A percentile compares a stretch with the other conserved stretches of the same genome.
Conservation (phyloP, 2,797 vertebrate species). For the Diplodus sargus region DNA sequence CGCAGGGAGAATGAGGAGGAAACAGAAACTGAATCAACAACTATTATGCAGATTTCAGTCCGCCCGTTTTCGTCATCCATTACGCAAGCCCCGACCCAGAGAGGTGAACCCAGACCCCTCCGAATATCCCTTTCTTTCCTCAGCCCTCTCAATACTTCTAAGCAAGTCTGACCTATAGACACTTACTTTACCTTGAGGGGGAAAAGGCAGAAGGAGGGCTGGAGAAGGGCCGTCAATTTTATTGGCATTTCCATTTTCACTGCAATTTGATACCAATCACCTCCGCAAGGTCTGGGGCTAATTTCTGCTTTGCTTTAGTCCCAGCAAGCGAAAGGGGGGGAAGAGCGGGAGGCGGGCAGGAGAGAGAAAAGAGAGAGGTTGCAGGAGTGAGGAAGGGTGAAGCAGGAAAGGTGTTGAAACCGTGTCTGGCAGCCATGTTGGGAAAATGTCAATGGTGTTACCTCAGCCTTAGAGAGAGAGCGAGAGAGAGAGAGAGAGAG, state of each 20-base stretch:
- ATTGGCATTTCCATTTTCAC: conserved; percentile 90
- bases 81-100: neutral
- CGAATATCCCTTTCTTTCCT: conserved; percentile 28
- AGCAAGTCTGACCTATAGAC: conserved; percentile 84
- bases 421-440: conserved; percentile 86
- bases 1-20: neutral
- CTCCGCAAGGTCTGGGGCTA: conserved; percentile 87
- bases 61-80: neutral
- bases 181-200: conserved; percentile 75
- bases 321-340: conserved; percentile 67
- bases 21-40: neutral
- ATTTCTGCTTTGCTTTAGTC: conserved; percentile 82
- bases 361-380: conserved; percentile 10
- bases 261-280: conserved; percentile 90
- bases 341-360: conserved; percentile 20
- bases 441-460: conserved; percentile 88
- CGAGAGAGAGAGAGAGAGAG: neutral
- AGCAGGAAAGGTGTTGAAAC: conserved; percentile 73
- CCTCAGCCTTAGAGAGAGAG: conserved; percentile 63
- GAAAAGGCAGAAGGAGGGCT: conserved; percentile 36
- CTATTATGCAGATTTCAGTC: neutral
- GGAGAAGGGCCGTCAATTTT: conserved; percentile 86
- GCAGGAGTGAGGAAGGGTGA: conserved; percentile 78
- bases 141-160: conserved; percentile 72
- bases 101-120: conserved; percentile 27